Conservation (phyloP, 2,888 invertebrate species). For the Orchestes rusci region DNA sequence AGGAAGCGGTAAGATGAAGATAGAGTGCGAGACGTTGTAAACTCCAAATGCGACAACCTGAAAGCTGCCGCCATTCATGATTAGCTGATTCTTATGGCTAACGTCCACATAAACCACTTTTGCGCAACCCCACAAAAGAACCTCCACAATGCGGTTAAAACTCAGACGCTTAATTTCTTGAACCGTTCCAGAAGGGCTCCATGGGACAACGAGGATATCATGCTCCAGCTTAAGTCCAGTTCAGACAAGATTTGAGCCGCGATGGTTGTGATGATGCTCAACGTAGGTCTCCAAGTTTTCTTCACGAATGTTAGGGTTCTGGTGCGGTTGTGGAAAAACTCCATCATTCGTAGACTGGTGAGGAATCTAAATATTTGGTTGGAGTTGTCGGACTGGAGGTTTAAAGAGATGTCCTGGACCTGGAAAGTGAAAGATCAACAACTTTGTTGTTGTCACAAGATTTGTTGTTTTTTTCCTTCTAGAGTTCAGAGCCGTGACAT, state of each 20-base stretch:
- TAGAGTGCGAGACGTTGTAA: conserved; percentile 77
- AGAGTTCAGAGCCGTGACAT: too few species aligned
- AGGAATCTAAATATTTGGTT: conserved; percentile 67
- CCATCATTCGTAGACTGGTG: conserved; percentile 64
- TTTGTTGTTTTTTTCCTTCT: too few species aligned
- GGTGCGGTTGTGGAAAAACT: conserved; percentile 74
- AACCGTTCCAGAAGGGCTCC: too few species aligned
- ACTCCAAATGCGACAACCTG: conserved; percentile 67
- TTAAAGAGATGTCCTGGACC: conserved; percentile 66
- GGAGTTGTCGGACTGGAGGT: conserved; percentile 66
- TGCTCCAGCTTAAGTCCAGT: conserved; percentile 74
- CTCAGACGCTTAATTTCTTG: conserved; percentile 72
- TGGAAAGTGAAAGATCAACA: conserved; percentile 44
- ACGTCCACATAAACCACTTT: conserved; percentile 71
- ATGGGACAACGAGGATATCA: conserved; percentile 68
- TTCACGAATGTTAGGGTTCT: conserved; percentile 70
- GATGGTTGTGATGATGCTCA: conserved; percentile 61
- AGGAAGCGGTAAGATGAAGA: conserved; percentile 70
- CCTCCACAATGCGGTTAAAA: conserved; percentile 69
- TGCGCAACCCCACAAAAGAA: conserved; percentile 65
- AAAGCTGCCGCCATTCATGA: conserved; percentile 63
- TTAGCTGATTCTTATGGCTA: conserved; percentile 71
- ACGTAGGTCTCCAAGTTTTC: conserved; percentile 77
- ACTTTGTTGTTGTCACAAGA: too few species aligned
- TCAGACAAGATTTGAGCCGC: conserved; percentile 69